Base-by-base conservation (phyloP, 2,888 invertebrate genomes). In the Eucriotettix oculatus region DNA sequence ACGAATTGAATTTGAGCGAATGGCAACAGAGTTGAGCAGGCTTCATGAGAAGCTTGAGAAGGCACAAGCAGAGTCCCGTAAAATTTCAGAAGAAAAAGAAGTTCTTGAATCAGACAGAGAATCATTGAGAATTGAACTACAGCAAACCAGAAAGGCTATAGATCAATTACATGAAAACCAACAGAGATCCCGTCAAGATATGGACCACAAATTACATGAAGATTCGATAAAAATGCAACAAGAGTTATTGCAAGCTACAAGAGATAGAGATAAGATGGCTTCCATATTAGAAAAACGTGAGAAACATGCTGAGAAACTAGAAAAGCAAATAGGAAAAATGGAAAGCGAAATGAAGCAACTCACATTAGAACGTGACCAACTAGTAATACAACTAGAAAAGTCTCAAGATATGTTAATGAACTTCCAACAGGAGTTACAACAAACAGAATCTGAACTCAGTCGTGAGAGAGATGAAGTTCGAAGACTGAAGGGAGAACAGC, bases 361-460 rank as follows among this genome's bases (percentile, higher is more conserved):
- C 68, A 87, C 88, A 16, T 82, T 87, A 65, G 93, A 93, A 72
- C 68, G 90, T 57, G 92, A 93, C 71, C 92, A 93, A 73, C 74
- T 94, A 64, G 90, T 92, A 1, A 83, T 87, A 65, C 93, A 93
- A 72, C 72, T 94, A 70, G 92, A 93, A 73, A 93, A 94, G 75
- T 91, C 90, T 53, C 93, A 93, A 72, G 91, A 92, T 67, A 91
- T 93, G 84, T 76, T 94, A 61, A 86, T 92, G 74, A 91, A 91
- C 74, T 92, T 93, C 87, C 93, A 92, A 72, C 86, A 91, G 71
- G 92, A 93, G 71, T 73, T 93, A 58, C 90, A 89, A 66, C 82
- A 86, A 65, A 86, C 88, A 66, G 92, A 91, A 74, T 79, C 84
- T 54, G 91, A 90, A 71, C 74, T 90, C 64, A 89, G 90, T 69